A percentile compares a stretch with the other conserved stretches of the same genome.
These are phyloP conservation scores for Heterodera schachtii DNA, from an alignment of 1,140 invertebrate species.

Conservation along the genomic window DNA sequence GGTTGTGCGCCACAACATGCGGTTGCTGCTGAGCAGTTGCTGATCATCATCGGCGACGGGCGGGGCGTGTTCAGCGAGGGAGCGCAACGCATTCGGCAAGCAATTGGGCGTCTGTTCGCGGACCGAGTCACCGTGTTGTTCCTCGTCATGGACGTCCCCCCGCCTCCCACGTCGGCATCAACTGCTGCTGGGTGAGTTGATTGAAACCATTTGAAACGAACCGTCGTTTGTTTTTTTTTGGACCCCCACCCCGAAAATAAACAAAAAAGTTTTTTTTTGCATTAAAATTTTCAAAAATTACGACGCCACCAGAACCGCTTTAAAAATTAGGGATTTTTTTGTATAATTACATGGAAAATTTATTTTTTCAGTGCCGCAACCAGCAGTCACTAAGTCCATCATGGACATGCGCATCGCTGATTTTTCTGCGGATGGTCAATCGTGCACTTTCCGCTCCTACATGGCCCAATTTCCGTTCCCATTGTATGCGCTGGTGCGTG, in stretches of 20 bases:
- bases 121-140: conserved; percentile 89
- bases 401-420: conserved; percentile 77
- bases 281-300: too few species aligned
- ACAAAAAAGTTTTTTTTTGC: too few species aligned
- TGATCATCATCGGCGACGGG: conserved; percentile 91
- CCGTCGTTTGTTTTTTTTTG: too few species aligned
- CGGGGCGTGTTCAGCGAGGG: conserved; percentile 89
- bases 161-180: not conserved
- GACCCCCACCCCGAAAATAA: too few species aligned
- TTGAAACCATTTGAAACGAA: too few species aligned
- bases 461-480: conserved; percentile 96
- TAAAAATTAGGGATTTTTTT: too few species aligned
- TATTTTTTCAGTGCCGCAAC: not conserved
- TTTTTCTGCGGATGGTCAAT: conserved; percentile 35
- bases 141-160: conserved; percentile 79
- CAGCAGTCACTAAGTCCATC: conserved; percentile 79
- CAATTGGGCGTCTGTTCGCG: conserved; percentile 79
- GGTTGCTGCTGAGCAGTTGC: conserved; percentile 73
- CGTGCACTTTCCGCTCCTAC: conserved; percentile 74
- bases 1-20: not conserved
- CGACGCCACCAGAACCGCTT: too few species aligned
- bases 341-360: too few species aligned
- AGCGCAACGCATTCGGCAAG: conserved; percentile 74
- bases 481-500: conserved; percentile 91
- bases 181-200: too few species aligned